These are phyloP conservation scores for Caenorhabditis latens DNA, from an alignment of 1,140 invertebrate species.

Conservation along the genomic window DNA sequence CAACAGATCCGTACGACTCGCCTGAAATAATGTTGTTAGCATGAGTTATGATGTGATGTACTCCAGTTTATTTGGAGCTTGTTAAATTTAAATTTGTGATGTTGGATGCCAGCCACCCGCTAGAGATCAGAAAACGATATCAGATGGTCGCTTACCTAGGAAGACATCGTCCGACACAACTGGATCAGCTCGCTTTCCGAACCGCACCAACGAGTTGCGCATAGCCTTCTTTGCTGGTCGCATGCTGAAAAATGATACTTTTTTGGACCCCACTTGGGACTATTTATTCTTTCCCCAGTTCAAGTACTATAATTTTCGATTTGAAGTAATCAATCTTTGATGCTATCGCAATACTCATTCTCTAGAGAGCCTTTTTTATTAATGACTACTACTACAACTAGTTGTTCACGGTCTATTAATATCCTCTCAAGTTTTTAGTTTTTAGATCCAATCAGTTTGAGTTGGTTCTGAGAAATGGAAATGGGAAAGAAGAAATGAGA, in stretches of 20 bases:
- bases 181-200: constrained; percentile 57
- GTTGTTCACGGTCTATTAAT: constrained; percentile 2
- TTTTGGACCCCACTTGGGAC: constrained; percentile 14
- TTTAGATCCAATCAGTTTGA: constrained; percentile 18
- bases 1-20: constrained; percentile 33
- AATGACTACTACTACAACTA: constrained; percentile 26
- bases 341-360: background rate
- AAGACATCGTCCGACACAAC: constrained; percentile 10
- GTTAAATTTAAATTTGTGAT: too few species aligned
- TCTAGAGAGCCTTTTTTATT: constrained; percentile 39
- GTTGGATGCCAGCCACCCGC: too few species aligned
- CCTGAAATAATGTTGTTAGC: constrained; percentile 17
- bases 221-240: constrained; percentile 63
- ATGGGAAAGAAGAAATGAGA: too few species aligned
- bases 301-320: background rate
- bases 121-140: background rate
- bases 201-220: constrained; percentile 64
- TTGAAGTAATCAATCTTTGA: constrained; percentile 26
- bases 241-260: constrained; percentile 58
- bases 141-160: background rate
- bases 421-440: background rate
- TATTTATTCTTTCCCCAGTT: background rate
- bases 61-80: too few species aligned
- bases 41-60: background rate
- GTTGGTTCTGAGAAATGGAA: background rate